Evolutionary conservation across 2,888 invertebrate genomes (phyloP).

Genomic region (Caenorhabditis imperialis): DNA sequence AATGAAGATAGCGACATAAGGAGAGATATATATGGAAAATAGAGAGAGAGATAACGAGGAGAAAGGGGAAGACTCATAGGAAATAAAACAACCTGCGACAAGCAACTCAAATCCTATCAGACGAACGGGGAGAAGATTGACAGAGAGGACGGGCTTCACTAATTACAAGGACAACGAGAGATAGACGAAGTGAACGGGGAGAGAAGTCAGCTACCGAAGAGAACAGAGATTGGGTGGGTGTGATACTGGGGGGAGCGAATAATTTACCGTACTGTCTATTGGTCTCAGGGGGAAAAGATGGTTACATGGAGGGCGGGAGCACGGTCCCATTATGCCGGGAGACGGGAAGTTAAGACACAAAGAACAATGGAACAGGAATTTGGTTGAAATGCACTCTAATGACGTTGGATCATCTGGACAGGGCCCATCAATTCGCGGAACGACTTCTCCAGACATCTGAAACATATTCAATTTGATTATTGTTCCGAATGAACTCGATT

Average conservation of each 20-base stretch:
- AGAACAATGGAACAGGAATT: constrained; percentile 5
- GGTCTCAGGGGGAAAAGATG: constrained; percentile 29
- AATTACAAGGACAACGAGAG: background rate
- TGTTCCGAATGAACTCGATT: background rate
- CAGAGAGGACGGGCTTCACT: background rate
- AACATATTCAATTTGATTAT: background rate
- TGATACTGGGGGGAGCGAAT: background rate
- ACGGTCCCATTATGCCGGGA: constrained; percentile 29
- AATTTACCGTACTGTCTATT: constrained; percentile 35
- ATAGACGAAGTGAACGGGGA: background rate
- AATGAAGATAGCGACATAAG: background rate
- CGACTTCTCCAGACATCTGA: constrained; percentile 62
- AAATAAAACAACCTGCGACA: constrained; percentile 37
- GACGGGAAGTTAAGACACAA: constrained; percentile 8
- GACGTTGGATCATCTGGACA: constrained; percentile 30
- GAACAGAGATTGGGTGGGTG: background rate
- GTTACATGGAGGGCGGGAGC: constrained; percentile 1
- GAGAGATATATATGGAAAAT: background rate
- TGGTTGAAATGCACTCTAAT: background rate
- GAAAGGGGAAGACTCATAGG: constrained; percentile 16
- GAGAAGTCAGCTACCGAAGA: constrained; percentile 4
- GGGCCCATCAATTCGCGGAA: constrained; percentile 56
- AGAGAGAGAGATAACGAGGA: constrained; percentile 5
- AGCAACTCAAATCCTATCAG: constrained; percentile 33
- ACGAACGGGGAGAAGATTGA: background rate